Base-by-base conservation (phyloP, 2,113 vertebrate species). In the Triplophysa dalaica region DNA sequence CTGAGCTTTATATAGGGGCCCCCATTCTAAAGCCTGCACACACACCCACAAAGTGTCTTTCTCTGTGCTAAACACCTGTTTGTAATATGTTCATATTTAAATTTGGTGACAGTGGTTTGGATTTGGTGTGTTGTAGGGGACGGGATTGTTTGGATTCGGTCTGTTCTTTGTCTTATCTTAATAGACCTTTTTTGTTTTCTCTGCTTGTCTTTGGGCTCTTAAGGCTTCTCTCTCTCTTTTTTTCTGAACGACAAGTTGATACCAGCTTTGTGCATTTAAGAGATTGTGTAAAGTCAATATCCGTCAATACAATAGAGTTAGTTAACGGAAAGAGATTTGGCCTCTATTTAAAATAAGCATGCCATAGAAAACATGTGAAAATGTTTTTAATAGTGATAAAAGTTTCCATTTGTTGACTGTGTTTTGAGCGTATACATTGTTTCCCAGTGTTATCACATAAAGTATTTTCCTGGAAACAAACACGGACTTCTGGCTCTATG, bases 201-300 rank as follows among this genome's bases (percentile, higher is more conserved):
- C 62, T 58, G 14, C 16, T 38, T 67, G 24, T 76, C 52, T 48
- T 14, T 68, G 33, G 4, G 60, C 26, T 70, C n/a, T 63, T 19
- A 54, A 19, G 63, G 16, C 50, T 21, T 66, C 45, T 17, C 14
- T 24, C 24, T n/a, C 56, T 61, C 50, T 19, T 16, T 17, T 60
- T 56, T 41, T n/a, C 77, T 60, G 45, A 12, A 29, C 84, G 81
- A 80, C 63, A 84, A 83, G 81, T 85, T 43, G 84, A 81, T 75
- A 22, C 78, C 65, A 86, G 77, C 69, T 75, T 60, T 64, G 61
- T 81, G 70, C 52, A 87, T 77, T 82, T 76, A 81, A 58, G 60
- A 62, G 78, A 70, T 67, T 78, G 61, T 48, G 29, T 77, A 74
- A 67, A 64, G 68, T 76, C 70, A 70, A 78, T 78, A 84, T 84